These are phyloP conservation scores for Hyperopisus bebe DNA, from an alignment of 2,113 vertebrate genomes.

Conservation along the genomic window DNA sequence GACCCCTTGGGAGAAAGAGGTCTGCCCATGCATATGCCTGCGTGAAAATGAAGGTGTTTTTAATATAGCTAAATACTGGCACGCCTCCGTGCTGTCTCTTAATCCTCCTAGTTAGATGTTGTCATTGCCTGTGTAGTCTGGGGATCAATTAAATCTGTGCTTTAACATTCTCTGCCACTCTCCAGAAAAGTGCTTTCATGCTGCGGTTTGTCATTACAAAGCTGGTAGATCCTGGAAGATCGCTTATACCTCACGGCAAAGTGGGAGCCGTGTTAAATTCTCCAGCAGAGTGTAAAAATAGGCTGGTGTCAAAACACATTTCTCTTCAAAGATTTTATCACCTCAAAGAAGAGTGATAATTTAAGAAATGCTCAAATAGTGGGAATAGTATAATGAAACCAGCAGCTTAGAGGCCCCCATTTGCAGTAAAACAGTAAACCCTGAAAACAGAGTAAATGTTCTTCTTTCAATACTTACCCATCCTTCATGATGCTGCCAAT, in stretches of 20 bases:
- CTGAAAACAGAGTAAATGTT: background rate
- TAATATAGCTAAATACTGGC: slow-evolving; percentile 5
- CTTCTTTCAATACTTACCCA: slow-evolving; percentile 43
- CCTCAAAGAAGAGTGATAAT: background rate
- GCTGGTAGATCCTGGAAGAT: background rate
- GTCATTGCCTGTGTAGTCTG: slow-evolving; percentile 11
- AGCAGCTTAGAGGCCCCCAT: background rate
- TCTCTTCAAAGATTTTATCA: background rate
- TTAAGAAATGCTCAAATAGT: background rate
- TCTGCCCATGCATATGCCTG: slow-evolving; percentile 22
- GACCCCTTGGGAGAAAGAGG: slow-evolving; percentile 16
- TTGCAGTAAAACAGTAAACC: background rate
- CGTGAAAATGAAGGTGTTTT: background rate
- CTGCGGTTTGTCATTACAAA: background rate
- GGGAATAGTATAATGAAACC: background rate
- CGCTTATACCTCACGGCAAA: background rate
- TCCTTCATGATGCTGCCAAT: slow-evolving; percentile 16
- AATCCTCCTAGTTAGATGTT: slow-evolving; percentile 23
- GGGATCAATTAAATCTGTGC: slow-evolving; percentile 26
- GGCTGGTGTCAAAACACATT: background rate
- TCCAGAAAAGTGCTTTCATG: slow-evolving; percentile 11
- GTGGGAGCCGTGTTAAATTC: background rate
- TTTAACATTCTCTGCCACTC: slow-evolving; percentile 17
- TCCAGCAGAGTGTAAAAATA: background rate
- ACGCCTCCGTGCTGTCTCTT: background rate